Percentiles rank a stretch among this genome's conserved stretches.
phyloP scores from a whole-genome alignment of 2,888 invertebrate genomes.

The Argynnis bischoffii region DNA sequence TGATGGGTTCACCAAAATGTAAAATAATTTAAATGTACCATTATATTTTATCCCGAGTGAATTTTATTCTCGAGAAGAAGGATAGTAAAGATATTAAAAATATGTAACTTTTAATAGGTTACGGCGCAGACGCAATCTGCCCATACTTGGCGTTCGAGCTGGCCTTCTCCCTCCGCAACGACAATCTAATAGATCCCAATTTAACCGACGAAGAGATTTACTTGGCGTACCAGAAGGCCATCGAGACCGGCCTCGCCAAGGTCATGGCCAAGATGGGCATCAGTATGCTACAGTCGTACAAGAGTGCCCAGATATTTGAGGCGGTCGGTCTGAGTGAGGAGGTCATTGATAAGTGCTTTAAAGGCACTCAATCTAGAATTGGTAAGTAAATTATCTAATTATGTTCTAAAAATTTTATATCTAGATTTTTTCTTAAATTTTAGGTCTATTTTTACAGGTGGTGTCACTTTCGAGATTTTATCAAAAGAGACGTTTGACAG shows the following conservation, averaged over 20 bases:
- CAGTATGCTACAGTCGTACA: conserved; percentile 98
- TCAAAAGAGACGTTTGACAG: conserved; percentile 93
- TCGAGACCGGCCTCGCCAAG: conserved; percentile 88
- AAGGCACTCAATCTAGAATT: conserved; percentile 86
- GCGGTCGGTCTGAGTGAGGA: conserved; percentile 97
- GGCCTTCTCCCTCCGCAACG: conserved; percentile 91
- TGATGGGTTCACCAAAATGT: no score
- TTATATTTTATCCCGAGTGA: no score
- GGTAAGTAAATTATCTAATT: conserved; percentile 56
- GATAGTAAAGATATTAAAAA: no score
- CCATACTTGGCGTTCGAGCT: conserved; percentile 98
- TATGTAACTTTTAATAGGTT: conserved; percentile 71
- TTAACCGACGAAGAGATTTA: conserved; percentile 92
- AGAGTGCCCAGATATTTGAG: conserved; percentile 99
- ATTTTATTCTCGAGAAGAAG: no score
- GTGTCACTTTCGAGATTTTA: conserved; percentile 94
- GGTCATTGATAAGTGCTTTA: conserved; percentile 97
- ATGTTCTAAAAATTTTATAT: no score
- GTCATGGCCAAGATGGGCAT: conserved; percentile 99
- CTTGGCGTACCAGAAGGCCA: conserved; percentile 93
- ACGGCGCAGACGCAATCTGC: conserved; percentile 98
- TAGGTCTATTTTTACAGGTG: conserved; percentile 80
- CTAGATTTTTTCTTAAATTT: neutral
- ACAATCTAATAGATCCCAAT: conserved; percentile 90
- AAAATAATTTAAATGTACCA: no score